Evolutionary conservation across 2,888 invertebrate genomes (phyloP).

Genomic region (Zygogramma bicolorata): DNA sequence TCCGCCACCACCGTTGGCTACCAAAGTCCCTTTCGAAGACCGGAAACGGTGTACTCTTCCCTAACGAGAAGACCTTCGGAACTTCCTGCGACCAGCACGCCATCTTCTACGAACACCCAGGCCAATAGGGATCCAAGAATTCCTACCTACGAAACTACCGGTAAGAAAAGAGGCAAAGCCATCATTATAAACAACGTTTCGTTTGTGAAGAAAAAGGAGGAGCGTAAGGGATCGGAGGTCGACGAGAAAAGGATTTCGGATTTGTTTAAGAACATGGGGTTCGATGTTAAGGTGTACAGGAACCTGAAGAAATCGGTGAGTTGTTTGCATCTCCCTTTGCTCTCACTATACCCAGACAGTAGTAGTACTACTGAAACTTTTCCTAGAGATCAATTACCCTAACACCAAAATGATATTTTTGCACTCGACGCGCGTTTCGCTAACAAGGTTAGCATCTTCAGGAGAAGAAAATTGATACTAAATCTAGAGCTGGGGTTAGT

Average conservation of each 20-base stretch:
- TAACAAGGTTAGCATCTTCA: too few species aligned
- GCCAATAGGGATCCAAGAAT: slow-evolving; percentile 35
- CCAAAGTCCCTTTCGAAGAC: neutral
- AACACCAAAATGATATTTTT: too few species aligned
- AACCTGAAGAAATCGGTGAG: slow-evolving; percentile 67
- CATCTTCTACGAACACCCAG: neutral
- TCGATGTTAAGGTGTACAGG: slow-evolving; percentile 65
- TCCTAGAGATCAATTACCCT: too few species aligned
- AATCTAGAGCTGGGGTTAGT: too few species aligned
- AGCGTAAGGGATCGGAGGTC: slow-evolving; percentile 71
- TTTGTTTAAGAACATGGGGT: slow-evolving; percentile 74
- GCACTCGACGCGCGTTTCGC: too few species aligned
- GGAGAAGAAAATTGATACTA: too few species aligned
- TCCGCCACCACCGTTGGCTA: neutral
- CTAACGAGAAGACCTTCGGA: neutral
- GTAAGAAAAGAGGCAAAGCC: slow-evolving; percentile 56
- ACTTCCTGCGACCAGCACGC: neutral
- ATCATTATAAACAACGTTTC: slow-evolving; percentile 63
- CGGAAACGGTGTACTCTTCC: neutral
- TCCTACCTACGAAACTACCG: slow-evolving; percentile 56
- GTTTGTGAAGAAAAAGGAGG: slow-evolving; percentile 52
- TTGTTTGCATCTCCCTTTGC: slow-evolving; percentile 17
- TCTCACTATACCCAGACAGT: too few species aligned
- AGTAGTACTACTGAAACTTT: too few species aligned
- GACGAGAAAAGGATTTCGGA: slow-evolving; percentile 72